phyloP scores from a whole-genome alignment of 2,888 invertebrate species.

The Drosophila cracens region DNA sequence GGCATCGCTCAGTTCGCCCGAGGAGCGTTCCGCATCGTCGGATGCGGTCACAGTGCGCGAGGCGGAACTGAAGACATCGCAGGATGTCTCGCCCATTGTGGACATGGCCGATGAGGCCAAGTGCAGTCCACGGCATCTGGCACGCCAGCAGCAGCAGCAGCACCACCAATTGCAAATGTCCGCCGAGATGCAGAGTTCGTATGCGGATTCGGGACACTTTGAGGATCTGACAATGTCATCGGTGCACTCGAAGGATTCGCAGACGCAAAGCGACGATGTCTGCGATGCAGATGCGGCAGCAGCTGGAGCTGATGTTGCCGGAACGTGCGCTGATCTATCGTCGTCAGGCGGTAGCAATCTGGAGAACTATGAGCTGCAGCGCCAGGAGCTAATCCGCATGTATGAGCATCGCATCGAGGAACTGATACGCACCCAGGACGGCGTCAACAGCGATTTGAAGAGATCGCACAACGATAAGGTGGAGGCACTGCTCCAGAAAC shows the following conservation, averaged over 20 bases:
- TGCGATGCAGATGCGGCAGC: slow-evolving; percentile 22
- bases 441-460: slow-evolving; percentile 90
- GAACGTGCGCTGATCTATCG: background rate
- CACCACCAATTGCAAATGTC: slow-evolving; percentile 66
- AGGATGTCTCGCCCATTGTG: slow-evolving; percentile 86
- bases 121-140: slow-evolving; percentile 84
- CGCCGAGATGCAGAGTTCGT: slow-evolving; percentile 90
- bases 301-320: slow-evolving; percentile 36
- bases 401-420: slow-evolving; percentile 92
- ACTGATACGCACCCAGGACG: slow-evolving; percentile 87
- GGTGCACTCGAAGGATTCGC: slow-evolving; percentile 90
- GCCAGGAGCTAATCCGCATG: slow-evolving; percentile 88
- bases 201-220: slow-evolving; percentile 94
- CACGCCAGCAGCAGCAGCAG: slow-evolving; percentile 57
- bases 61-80: slow-evolving; percentile 87
- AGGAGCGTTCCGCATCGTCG: slow-evolving; percentile 92
- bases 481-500: slow-evolving; percentile 89
- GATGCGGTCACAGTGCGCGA: slow-evolving; percentile 91
- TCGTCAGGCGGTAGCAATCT: slow-evolving; percentile 70
- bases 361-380: slow-evolving; percentile 88
- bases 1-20: slow-evolving; percentile 91
- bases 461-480: slow-evolving; percentile 92
- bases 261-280: slow-evolving; percentile 85
- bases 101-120: slow-evolving; percentile 86
- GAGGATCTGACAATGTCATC: slow-evolving; percentile 92